Percentiles rank a stretch among this genome's conserved stretches.
phyloP scores from a whole-genome alignment of 2,888 invertebrate genomes.

The Drosophila ustulata region DNA sequence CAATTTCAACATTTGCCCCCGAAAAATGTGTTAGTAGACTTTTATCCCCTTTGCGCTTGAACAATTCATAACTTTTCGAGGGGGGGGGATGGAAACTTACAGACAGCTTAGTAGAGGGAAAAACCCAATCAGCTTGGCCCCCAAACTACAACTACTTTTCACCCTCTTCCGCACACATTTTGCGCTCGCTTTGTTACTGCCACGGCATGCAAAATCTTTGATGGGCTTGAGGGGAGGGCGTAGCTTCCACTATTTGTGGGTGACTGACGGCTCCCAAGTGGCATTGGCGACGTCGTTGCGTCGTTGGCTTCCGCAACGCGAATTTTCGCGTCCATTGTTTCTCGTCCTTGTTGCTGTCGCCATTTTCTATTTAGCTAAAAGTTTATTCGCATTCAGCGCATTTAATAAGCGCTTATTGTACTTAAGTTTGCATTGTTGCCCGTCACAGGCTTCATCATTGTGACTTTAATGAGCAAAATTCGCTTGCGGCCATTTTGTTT shows the following conservation, averaged over 20 bases:
- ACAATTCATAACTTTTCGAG: conserved; percentile 55
- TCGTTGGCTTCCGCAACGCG: conserved; percentile 59
- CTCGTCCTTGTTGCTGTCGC: conserved; percentile 48
- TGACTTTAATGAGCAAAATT: conserved; percentile 50
- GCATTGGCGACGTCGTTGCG: conserved; percentile 30
- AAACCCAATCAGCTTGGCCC: conserved; percentile 54
- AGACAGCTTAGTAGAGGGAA: conserved; percentile 27
- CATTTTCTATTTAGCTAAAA: conserved; percentile 76
- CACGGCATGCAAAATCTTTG: conserved; percentile 55
- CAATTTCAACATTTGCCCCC: conserved; percentile 34
- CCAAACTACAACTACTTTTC: conserved; percentile 3
- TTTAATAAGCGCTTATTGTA: conserved; percentile 81
- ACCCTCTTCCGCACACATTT: conserved; percentile 44
- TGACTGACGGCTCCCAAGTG: conserved; percentile 68
- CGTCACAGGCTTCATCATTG: conserved; percentile 45
- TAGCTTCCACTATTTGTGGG: conserved; percentile 50
- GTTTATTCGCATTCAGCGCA: conserved; percentile 76
- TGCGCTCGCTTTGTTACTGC: conserved; percentile 68
- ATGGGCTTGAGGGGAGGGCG: conserved; percentile 7
- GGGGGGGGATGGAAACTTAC: conserved; percentile 34
- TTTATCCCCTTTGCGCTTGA: conserved; percentile 47
- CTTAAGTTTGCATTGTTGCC: conserved; percentile 70
- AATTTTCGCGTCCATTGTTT: conserved; percentile 75
- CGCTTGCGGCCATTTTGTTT: conserved; percentile 47
- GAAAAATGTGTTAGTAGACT: conserved; percentile 24